Conservation (phyloP, 2,113 vertebrate genomes). For the Uropsilus gracilis region DNA sequence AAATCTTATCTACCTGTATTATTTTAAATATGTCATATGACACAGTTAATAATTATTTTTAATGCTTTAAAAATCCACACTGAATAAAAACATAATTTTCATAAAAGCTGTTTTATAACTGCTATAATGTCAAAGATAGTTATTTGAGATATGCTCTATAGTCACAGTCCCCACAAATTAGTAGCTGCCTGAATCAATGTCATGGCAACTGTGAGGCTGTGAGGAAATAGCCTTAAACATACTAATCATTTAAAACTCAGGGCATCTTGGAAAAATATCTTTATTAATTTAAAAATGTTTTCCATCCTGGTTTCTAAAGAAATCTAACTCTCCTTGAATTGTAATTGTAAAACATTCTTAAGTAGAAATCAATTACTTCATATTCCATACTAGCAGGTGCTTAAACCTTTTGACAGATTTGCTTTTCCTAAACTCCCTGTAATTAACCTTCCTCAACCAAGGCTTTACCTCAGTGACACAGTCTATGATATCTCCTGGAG, state of each 20-base stretch:
- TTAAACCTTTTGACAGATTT: slow-evolving; percentile 8
- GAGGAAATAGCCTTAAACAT: neutral
- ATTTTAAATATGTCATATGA: neutral
- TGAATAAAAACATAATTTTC: neutral
- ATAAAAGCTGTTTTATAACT: neutral
- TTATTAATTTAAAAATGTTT: slow-evolving; percentile 26
- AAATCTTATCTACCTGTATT: neutral
- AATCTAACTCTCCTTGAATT: neutral
- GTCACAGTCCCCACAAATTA: neutral
- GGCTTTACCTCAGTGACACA: neutral
- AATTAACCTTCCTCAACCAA: slow-evolving; percentile 15
- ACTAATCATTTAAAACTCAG: neutral
- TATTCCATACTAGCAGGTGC: neutral
- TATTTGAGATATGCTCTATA: neutral
- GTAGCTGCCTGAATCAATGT: neutral
- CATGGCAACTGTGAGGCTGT: neutral
- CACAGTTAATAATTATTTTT: slow-evolving; percentile 18
- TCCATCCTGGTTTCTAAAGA: slow-evolving; percentile 28
- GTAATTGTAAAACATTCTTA: neutral
- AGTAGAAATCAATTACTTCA: slow-evolving; percentile 25
- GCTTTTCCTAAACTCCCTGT: neutral
- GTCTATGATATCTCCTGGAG: neutral
- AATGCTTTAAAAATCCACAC: neutral
- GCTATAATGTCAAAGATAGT: neutral
- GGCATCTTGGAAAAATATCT: neutral